Evolutionary conservation across 1,140 invertebrate genomes (phyloP), one percentile per base, ranked within the genome.

Genomic region (Macrocentrus cingulum): DNA sequence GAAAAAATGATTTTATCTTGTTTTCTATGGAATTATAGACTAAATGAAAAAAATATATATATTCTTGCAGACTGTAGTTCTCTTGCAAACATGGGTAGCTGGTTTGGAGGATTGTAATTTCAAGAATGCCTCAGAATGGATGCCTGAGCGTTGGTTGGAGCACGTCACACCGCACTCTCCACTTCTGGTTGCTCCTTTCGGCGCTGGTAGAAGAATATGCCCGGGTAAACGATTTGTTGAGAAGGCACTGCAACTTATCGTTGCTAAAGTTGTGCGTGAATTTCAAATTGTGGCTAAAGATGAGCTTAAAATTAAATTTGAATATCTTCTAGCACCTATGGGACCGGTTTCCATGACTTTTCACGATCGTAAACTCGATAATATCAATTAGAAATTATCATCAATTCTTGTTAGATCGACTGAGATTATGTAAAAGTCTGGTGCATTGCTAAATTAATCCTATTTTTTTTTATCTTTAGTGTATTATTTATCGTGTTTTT

Each of bases 31-130:
- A n/a, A n/a, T n/a, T n/a, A n/a, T n/a, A n/a, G n/a, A n/a, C n/a
- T n/a, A n/a, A n/a, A n/a, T n/a, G n/a, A n/a, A n/a, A n/a, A n/a
- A n/a, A n/a, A n/a, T n/a, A n/a, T n/a, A n/a, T n/a, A n/a, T n/a
- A n/a, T n/a, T n/a, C n/a, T 74, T 81, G 0, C 68, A 94, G 88
- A 94, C 89, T 1, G 88, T 94, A 2, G 85, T 97, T 1, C 79
- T 95, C 22, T 87, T 91, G 32, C 91, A 96, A 64, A 94, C 90
- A 1, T 90, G 88, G 77, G 84, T 93, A 11, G 89, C 92, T 1
- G 92, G 91, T 65, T 77, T 87, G 49, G 83, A 87, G 18, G 85
- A 91, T n/a, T 76, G 83, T 37, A 91, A 94, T 75, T 97, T 91
- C 76, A 84, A 83, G 57, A 79, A 89, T 42, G 88, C 93, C 2